These are phyloP conservation scores for Phylloscopus whistleri DNA, from an alignment of 2,113 vertebrate genomes.

Conservation along the genomic window DNA sequence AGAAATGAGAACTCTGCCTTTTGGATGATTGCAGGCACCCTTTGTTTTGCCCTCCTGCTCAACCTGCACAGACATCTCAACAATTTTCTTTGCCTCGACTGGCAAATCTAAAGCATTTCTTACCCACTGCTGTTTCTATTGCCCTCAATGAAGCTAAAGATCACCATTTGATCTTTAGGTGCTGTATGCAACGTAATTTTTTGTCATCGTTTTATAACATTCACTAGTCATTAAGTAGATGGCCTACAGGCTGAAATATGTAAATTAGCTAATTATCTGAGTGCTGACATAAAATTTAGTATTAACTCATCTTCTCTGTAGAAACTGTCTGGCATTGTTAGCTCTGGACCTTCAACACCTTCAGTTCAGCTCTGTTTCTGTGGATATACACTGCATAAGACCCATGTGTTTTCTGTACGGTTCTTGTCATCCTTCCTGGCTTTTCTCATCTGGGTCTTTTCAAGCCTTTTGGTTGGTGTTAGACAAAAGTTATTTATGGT, in stretches of 20 bases:
- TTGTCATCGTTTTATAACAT: slow-evolving; percentile 28
- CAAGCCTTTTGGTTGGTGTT: neutral
- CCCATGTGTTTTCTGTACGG: neutral
- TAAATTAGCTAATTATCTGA: slow-evolving; percentile 65
- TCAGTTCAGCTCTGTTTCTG: neutral
- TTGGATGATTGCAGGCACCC: neutral
- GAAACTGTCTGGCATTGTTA: neutral
- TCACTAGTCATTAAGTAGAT: slow-evolving; percentile 45
- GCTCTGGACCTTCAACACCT: neutral
- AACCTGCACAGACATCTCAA: neutral
- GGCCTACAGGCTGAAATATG: slow-evolving; percentile 57
- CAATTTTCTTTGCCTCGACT: neutral
- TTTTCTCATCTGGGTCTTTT: neutral
- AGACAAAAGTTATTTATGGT: neutral
- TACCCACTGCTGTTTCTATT: slow-evolving; percentile 1
- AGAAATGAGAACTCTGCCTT: slow-evolving; percentile 1
- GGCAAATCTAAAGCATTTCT: neutral
- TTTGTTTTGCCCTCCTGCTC: slow-evolving; percentile 28
- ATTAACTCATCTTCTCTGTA: neutral
- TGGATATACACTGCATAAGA: neutral
- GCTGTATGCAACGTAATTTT: neutral
- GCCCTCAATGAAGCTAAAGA: slow-evolving; percentile 32
- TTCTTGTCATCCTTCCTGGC: neutral
- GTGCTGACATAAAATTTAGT: slow-evolving; percentile 22
- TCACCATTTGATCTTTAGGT: slow-evolving; percentile 53